Conservation (phyloP, 2,797 vertebrate species). For the Notolepis coatsorum region DNA sequence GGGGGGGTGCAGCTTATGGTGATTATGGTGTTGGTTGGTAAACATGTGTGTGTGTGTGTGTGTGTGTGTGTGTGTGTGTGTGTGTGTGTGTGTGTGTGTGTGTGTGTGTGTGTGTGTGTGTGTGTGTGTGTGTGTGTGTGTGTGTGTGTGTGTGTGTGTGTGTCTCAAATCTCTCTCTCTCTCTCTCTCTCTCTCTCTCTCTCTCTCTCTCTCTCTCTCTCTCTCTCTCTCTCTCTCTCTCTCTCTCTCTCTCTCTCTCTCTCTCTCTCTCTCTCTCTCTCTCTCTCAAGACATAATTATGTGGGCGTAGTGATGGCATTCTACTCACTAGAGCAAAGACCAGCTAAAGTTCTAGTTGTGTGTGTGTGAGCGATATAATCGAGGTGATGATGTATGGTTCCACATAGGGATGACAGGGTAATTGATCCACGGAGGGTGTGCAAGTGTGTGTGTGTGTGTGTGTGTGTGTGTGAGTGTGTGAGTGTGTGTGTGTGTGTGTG, state of each 20-base stretch:
- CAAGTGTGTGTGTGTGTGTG: slow-evolving; percentile 55
- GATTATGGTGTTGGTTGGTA: no score
- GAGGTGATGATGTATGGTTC: slow-evolving; percentile 69
- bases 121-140: neutral
- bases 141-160: slow-evolving; percentile 25
- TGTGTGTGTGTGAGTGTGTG: neutral
- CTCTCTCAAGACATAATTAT: no score
- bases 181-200: no score
- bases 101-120: neutral
- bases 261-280: no score
- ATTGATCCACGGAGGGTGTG: slow-evolving; percentile 68
- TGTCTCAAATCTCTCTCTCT: no score
- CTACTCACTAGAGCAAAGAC: no score
- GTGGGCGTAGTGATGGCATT: no score
- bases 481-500: no score
- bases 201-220: no score
- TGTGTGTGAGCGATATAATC: slow-evolving; percentile 59
- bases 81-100: neutral
- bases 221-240: no score
- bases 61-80: slow-evolving; percentile 24
- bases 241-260: no score
- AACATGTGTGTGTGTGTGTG: slow-evolving; percentile 31
- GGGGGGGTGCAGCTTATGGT: no score
- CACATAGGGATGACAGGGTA: slow-evolving; percentile 65
- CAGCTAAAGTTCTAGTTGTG: neutral